Evolutionary conservation across 1,140 invertebrate species (phyloP).

Genomic region (Pinna nobilis): DNA sequence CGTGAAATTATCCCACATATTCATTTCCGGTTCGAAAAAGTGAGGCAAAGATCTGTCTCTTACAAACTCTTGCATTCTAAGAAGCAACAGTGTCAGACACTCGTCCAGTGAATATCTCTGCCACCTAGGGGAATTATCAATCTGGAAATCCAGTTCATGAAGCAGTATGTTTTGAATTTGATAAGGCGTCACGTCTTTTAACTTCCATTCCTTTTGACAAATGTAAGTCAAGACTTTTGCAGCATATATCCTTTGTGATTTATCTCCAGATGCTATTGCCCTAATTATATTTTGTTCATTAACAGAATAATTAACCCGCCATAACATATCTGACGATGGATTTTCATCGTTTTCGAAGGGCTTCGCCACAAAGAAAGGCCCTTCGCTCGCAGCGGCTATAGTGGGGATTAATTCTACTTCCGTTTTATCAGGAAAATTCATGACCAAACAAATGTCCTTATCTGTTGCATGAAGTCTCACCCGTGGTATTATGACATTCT

Average conservation of each 20-base stretch:
- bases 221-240: constrained; percentile 48
- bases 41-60: constrained; percentile 49
- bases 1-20: constrained; percentile 44
- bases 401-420: constrained; percentile 45
- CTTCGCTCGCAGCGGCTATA: constrained; percentile 38
- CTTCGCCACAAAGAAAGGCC: constrained; percentile 47
- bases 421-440: constrained; percentile 30
- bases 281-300: constrained; percentile 53
- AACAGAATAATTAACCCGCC: constrained; percentile 48
- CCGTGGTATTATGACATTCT: constrained; percentile 19
- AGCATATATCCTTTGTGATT: constrained; percentile 51
- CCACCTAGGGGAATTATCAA: constrained; percentile 62
- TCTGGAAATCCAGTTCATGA: constrained; percentile 58
- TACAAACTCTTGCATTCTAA: constrained; percentile 50
- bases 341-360: constrained; percentile 49
- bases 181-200: constrained; percentile 49
- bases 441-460: constrained; percentile 40
- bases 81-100: constrained; percentile 52
- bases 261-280: constrained; percentile 56
- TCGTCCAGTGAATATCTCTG: constrained; percentile 53
- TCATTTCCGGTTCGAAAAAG: constrained; percentile 54
- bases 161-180: constrained; percentile 59
- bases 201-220: constrained; percentile 57
- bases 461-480: constrained; percentile 36
- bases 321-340: constrained; percentile 48